Conservation (phyloP, 2,797 vertebrate genomes). For the Rhinoraja longicauda region DNA sequence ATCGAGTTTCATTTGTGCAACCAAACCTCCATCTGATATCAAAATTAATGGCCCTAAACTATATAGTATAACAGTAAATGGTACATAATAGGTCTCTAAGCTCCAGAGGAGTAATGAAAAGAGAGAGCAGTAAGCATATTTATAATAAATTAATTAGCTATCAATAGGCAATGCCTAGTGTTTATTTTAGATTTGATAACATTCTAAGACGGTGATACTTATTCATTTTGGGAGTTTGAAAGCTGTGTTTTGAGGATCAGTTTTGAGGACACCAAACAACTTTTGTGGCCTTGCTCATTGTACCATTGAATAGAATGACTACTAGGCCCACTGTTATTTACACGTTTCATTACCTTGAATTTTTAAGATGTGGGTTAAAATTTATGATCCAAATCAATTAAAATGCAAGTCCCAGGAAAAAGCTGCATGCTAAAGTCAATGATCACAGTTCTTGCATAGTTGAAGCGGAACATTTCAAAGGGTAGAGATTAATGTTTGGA, state of each 20-base stretch:
- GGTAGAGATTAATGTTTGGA: not conserved
- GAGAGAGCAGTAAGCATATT: not conserved
- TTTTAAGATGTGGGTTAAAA: not conserved
- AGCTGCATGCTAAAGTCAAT: not conserved
- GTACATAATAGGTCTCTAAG: not conserved
- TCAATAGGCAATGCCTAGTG: not conserved
- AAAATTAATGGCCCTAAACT: not conserved
- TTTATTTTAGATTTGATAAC: not conserved
- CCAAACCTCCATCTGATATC: not conserved
- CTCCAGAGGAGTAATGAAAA: not conserved
- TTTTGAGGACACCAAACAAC: not conserved
- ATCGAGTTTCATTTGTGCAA: not conserved
- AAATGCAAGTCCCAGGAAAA: not conserved
- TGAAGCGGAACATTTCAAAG: not conserved
- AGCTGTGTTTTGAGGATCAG: not conserved
- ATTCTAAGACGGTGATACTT: not conserved
- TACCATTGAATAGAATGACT: not conserved
- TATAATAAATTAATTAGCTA: conserved; percentile 18
- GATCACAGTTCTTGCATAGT: not conserved
- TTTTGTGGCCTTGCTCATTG: not conserved
- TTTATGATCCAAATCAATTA: not conserved
- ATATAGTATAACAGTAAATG: not conserved
- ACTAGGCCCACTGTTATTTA: not conserved
- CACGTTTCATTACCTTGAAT: too few species aligned
- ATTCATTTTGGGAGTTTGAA: not conserved